Evolutionary conservation across 2,113 vertebrate genomes (phyloP).

Genomic region (Pluvianellus socialis): DNA sequence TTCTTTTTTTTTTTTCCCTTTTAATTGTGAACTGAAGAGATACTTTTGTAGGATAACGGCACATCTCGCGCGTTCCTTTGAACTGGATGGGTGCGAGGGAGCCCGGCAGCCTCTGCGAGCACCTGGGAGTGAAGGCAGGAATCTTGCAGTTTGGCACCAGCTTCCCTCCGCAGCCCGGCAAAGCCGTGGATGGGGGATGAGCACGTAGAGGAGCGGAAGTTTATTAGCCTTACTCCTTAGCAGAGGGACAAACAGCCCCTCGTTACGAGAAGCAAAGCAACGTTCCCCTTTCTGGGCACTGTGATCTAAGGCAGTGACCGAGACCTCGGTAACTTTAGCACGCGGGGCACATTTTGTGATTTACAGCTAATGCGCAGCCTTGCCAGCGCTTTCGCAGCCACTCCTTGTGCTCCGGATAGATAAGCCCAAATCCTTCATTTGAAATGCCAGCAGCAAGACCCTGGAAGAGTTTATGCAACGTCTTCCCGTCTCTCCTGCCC

Average conservation of each 20-base stretch:
- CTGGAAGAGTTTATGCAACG: not conserved
- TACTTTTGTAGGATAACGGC: not conserved
- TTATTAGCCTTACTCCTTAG: not conserved
- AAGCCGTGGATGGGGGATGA: not conserved
- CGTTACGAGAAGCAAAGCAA: not conserved
- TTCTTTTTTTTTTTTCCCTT: rapidly evolving
- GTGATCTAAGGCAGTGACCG: not conserved
- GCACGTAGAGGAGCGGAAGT: not conserved
- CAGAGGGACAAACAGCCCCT: not conserved
- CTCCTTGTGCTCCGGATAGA: not conserved
- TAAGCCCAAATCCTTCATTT: not conserved
- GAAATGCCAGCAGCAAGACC: not conserved
- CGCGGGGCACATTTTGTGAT: not conserved
- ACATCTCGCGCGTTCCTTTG: rapidly evolving
- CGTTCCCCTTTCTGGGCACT: not conserved
- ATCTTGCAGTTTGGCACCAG: not conserved
- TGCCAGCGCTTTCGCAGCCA: not conserved
- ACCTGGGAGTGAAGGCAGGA: not conserved
- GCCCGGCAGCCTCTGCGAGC: not conserved
- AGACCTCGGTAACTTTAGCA: not conserved
- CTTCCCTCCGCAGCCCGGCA: not conserved
- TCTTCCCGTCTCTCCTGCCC: not conserved
- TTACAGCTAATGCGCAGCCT: not conserved
- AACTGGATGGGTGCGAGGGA: not conserved
- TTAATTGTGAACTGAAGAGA: not conserved